Conservation (phyloP, 2,113 vertebrate genomes). For the Gavia stellata region DNA sequence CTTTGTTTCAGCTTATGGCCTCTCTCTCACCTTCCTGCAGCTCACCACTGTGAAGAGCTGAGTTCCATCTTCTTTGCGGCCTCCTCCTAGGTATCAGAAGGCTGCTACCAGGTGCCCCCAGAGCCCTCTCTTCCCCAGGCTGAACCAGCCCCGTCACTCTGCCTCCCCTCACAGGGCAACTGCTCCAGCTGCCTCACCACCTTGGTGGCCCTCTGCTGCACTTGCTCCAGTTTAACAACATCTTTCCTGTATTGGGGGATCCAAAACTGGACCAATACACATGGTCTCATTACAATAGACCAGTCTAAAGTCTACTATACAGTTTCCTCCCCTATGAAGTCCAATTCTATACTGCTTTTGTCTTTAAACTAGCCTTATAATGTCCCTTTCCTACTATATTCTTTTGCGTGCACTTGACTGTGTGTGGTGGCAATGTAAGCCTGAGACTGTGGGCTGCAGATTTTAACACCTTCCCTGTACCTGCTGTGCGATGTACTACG, state of each 20-base stretch:
- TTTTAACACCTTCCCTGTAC: background rate
- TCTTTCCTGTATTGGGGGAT: background rate
- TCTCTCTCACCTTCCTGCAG: background rate
- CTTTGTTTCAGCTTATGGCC: background rate
- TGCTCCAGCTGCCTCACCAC: background rate
- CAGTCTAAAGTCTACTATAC: background rate
- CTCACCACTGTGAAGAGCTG: background rate
- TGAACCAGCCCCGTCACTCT: background rate
- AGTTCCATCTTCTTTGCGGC: background rate
- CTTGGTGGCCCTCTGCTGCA: background rate
- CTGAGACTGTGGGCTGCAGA: background rate
- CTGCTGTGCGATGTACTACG: background rate
- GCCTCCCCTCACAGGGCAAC: background rate
- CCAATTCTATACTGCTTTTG: background rate
- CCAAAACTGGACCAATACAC: background rate
- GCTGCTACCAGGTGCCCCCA: background rate
- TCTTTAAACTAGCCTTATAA: background rate
- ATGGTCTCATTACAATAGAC: fast-evolving
- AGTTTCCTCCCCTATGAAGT: background rate
- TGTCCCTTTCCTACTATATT: background rate
- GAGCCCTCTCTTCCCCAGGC: background rate
- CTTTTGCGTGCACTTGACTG: background rate
- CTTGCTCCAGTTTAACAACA: background rate
- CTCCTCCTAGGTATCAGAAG: background rate
- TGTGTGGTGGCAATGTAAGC: background rate